Conservation (phyloP, 2,797 vertebrate genomes). For the Enteromius thamalakanensis region DNA sequence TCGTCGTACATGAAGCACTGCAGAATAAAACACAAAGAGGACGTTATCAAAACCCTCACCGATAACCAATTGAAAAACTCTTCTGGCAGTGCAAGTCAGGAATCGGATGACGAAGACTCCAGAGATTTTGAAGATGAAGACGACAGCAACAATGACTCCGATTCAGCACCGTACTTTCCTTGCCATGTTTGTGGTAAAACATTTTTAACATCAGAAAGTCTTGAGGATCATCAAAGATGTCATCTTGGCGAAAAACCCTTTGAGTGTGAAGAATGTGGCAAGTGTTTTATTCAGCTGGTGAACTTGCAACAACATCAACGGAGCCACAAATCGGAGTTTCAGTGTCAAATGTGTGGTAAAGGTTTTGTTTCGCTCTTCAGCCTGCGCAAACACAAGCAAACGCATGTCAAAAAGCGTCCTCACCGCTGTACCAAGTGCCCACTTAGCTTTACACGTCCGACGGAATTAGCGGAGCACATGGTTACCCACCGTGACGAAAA, state of each 20-base stretch:
- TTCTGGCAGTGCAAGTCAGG: conserved; percentile 54
- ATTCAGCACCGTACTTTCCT: conserved; percentile 82
- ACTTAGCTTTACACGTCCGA: conserved; percentile 73
- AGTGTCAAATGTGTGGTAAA: conserved; percentile 79
- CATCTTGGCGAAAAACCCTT: conserved; percentile 83
- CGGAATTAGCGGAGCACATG: conserved; percentile 79
- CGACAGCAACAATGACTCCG: conserved; percentile 71
- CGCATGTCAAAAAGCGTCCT: conserved; percentile 75
- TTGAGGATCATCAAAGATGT: conserved; percentile 83
- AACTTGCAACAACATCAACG: conserved; percentile 82
- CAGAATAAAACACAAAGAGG: conserved; percentile 66
- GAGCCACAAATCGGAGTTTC: conserved; percentile 82
- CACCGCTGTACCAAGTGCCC: conserved; percentile 78
- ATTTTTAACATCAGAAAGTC: conserved; percentile 79
- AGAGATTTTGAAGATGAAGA: conserved; percentile 62
- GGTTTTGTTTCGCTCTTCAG: conserved; percentile 81
- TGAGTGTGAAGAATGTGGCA: conserved; percentile 81
- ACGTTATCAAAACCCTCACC: conserved; percentile 21
- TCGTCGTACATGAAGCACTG: conserved; percentile 74
- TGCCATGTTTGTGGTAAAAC: conserved; percentile 85
- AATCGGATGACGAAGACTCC: conserved; percentile 59
- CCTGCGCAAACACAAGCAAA: conserved; percentile 79
- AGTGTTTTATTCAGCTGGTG: conserved; percentile 78
- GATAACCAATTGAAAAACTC: conserved; percentile 46
- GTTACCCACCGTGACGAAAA: conserved; percentile 78